phyloP scores from a whole-genome alignment of 2,113 vertebrate species.

The Sarotherodon lohbergeri region DNA sequence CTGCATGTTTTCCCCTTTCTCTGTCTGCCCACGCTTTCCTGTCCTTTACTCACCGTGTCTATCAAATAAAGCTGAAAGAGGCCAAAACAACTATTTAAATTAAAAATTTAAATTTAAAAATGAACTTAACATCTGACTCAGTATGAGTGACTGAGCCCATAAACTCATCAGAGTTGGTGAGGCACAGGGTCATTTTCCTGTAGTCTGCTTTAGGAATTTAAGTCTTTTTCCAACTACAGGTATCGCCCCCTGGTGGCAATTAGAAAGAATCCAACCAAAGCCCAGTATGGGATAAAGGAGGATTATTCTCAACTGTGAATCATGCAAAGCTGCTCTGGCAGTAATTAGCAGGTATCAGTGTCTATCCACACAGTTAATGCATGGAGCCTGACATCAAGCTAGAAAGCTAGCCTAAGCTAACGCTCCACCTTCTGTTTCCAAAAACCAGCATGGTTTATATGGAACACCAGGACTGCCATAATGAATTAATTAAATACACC shows the following conservation, averaged over 20 bases:
- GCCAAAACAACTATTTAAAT: not conserved
- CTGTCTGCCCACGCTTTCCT: not conserved
- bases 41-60: not conserved
- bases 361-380: not conserved
- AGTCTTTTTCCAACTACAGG: not conserved
- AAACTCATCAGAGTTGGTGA: not conserved
- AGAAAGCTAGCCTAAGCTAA: not conserved
- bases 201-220: not conserved
- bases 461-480: too few relatives aligned
- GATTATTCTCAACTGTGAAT: not conserved
- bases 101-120: not conserved
- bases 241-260: not conserved
- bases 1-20: too few relatives aligned
- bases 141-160: not conserved
- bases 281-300: not conserved
- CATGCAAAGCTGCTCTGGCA: not conserved
- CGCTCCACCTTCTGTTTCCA: not conserved
- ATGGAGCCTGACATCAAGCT: not conserved
- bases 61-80: not conserved
- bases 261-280: not conserved
- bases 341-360: not conserved
- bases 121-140: not conserved
- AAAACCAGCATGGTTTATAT: rapidly evolving
- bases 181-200: not conserved
- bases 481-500: too few relatives aligned